Evolutionary conservation across 1,140 invertebrate genomes (phyloP).

Genomic region (Armadillidium nasatum): DNA sequence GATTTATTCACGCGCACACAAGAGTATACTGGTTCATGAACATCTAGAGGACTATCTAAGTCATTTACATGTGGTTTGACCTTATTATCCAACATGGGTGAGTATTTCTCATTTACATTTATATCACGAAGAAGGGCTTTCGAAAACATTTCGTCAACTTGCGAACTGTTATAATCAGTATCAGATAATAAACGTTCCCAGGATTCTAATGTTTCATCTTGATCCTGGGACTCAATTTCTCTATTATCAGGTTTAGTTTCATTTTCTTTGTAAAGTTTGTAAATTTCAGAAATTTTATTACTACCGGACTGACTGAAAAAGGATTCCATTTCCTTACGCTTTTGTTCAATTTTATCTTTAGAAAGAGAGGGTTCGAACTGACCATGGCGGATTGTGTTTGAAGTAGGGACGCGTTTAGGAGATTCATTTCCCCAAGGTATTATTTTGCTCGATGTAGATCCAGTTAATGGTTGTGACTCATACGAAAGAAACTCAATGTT

Average conservation of each 20-base stretch:
- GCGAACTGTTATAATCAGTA: not conserved
- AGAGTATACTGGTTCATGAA: not conserved
- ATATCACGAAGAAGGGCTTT: not conserved
- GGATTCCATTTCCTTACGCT: not conserved
- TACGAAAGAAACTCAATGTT: too few relatives aligned
- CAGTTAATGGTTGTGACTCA: too few relatives aligned
- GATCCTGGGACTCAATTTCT: not conserved
- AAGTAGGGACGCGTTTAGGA: not conserved
- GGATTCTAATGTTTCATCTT: not conserved
- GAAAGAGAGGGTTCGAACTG: constrained; percentile 4
- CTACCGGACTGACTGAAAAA: not conserved
- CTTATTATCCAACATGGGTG: not conserved
- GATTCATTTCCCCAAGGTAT: not conserved
- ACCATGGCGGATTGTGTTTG: not conserved
- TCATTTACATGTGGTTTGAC: not conserved
- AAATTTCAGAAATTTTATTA: not conserved
- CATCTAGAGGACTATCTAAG: not conserved
- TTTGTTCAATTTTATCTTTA: not conserved
- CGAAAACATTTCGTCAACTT: not conserved
- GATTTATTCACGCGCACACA: not conserved
- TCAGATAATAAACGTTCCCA: constrained; percentile 5
- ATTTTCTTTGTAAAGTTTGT: not conserved
- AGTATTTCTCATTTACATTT: not conserved
- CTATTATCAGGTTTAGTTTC: not conserved
- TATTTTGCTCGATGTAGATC: not conserved